phyloP scores from a whole-genome alignment of 1,140 invertebrate genomes.

The Brachionus sp. region DNA sequence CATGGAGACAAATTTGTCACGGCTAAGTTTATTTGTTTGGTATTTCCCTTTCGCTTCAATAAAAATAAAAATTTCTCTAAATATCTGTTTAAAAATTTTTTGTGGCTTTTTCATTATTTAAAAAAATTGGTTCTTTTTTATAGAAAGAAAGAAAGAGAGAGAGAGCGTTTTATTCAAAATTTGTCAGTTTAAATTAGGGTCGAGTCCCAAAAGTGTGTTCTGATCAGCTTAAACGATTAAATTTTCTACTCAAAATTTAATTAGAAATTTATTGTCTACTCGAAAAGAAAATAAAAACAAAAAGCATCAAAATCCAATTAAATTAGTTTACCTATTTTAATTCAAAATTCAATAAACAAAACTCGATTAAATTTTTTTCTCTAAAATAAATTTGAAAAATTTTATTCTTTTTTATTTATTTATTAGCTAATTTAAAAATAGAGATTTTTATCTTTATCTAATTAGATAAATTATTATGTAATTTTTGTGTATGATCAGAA shows the following conservation, averaged over 20 bases:
- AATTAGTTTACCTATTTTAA: slow-evolving; percentile 11
- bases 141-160: neutral
- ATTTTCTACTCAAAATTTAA: neutral
- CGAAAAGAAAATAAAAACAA: neutral
- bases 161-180: neutral
- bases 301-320: slow-evolving; percentile 3
- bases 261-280: neutral
- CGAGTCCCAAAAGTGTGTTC: neutral
- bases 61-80: neutral
- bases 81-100: neutral
- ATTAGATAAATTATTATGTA: slow-evolving; percentile 7
- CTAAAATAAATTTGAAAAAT: neutral
- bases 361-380: neutral
- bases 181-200: neutral
- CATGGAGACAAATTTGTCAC: neutral
- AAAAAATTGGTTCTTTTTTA: too few relatives aligned
- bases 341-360: neutral
- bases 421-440: neutral
- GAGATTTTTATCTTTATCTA: neutral
- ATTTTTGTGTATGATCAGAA: neutral
- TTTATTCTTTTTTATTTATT: neutral
- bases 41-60: neutral
- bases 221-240: neutral
- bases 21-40: neutral
- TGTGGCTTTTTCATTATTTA: neutral